Percentiles rank a stretch among this genome's conserved stretches.
phyloP scores from a whole-genome alignment of 2,113 vertebrate genomes.

The Scytalopus superciliaris region DNA sequence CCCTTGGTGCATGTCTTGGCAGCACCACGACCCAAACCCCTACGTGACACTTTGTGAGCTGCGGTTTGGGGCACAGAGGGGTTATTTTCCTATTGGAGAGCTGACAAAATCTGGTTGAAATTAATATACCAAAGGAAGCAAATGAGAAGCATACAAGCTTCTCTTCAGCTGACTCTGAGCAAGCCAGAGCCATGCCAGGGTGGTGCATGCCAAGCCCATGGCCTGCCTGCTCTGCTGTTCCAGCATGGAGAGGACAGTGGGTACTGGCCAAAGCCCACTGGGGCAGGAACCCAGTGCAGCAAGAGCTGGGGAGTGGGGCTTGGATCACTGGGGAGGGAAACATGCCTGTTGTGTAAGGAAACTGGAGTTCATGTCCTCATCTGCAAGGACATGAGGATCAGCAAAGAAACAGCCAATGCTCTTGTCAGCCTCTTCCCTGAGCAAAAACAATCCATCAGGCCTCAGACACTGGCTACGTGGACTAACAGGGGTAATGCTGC shows the following conservation, averaged over 20 bases:
- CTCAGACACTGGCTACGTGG: accelerated
- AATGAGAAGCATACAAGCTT: conserved; percentile 20
- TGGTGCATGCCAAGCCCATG: background rate
- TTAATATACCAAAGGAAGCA: conserved; percentile 8
- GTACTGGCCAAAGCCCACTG: background rate
- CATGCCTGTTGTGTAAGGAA: background rate
- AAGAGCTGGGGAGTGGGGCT: background rate
- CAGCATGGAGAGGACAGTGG: accelerated
- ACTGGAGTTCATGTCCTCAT: background rate
- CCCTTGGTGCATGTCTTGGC: background rate
- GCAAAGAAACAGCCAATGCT: background rate
- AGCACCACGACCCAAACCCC: background rate
- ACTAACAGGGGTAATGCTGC: background rate
- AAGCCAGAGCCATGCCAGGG: background rate
- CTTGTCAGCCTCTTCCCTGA: background rate
- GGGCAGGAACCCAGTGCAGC: accelerated
- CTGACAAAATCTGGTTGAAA: conserved; percentile 41
- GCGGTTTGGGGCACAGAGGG: background rate
- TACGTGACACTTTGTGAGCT: background rate
- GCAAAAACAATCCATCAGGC: background rate
- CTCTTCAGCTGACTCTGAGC: background rate
- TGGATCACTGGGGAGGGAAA: background rate
- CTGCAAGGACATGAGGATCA: accelerated
- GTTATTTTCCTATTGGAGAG: background rate
- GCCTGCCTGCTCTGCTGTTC: background rate